These are phyloP conservation scores for Anolis sagrei DNA, from an alignment of 2,113 vertebrate species.

Conservation along the genomic window DNA sequence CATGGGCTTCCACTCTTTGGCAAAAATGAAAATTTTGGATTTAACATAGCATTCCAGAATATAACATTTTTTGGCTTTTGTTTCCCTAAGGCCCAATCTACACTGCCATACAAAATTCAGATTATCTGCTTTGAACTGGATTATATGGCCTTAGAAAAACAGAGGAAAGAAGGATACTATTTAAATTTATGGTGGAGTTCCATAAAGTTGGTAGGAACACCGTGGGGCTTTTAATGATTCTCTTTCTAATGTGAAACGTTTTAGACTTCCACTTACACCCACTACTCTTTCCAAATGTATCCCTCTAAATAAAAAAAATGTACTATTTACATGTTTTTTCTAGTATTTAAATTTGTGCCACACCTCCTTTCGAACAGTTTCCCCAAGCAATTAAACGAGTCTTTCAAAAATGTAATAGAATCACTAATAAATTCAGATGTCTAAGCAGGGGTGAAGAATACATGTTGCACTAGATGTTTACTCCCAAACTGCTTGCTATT, in stretches of 20 bases:
- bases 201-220: fast-evolving
- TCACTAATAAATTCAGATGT: not conserved
- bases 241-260: not conserved
- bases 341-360: too few relatives aligned
- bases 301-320: not conserved
- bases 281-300: not conserved
- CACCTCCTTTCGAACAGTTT: too few relatives aligned
- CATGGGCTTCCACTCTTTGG: too few relatives aligned
- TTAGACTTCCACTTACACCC: not conserved
- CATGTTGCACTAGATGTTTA: too few relatives aligned
- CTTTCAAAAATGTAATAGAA: not conserved
- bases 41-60: too few relatives aligned
- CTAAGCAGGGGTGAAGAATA: not conserved
- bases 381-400: too few relatives aligned
- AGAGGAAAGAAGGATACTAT: not conserved
- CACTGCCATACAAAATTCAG: too few relatives aligned
- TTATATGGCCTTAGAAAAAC: not conserved
- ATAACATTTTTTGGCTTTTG: fast-evolving
- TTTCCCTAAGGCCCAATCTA: too few relatives aligned
- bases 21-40: too few relatives aligned
- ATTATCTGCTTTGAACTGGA: too few relatives aligned
- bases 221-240: not conserved
- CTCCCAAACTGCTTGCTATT: too few relatives aligned
- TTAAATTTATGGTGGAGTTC: not conserved
- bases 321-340: not conserved